Percentiles rank a stretch among this genome's conserved stretches.
Evolutionary conservation across 2,888 invertebrate species (phyloP).

Genomic region (Plagiodera versicolora): DNA sequence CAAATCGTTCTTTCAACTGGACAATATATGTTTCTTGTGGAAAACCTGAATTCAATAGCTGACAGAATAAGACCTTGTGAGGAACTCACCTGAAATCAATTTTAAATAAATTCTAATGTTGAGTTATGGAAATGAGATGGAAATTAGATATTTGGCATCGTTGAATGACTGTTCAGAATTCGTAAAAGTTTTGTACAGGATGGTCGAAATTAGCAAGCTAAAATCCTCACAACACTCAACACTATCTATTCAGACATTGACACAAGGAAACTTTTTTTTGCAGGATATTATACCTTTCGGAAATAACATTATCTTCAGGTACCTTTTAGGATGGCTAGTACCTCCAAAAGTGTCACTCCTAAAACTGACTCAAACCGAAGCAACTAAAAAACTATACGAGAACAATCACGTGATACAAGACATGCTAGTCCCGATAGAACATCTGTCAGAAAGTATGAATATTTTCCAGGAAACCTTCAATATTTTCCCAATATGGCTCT

Average conservation of each 20-base stretch:
- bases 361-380: constrained; percentile 74
- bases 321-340: constrained; percentile 77
- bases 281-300: constrained; percentile 85
- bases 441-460: constrained; percentile 62
- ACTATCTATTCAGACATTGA: too few species aligned
- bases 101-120: neutral
- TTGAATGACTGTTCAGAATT: too few species aligned
- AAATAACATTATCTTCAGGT: constrained; percentile 72
- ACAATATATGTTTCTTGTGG: too few species aligned
- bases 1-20: too few species aligned
- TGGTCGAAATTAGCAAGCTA: too few species aligned
- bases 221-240: too few species aligned
- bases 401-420: constrained; percentile 79
- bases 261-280: constrained; percentile 13
- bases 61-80: too few species aligned
- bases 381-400: constrained; percentile 72
- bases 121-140: too few species aligned
- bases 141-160: too few species aligned
- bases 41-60: too few species aligned
- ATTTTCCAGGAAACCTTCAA: constrained; percentile 67
- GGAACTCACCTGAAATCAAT: neutral
- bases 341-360: constrained; percentile 81
- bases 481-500: constrained; percentile 81
- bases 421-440: constrained; percentile 73
- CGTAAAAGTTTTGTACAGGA: too few species aligned